phyloP scores from a whole-genome alignment of 2,113 vertebrate genomes.

The Campylomormyrus tamandua region DNA sequence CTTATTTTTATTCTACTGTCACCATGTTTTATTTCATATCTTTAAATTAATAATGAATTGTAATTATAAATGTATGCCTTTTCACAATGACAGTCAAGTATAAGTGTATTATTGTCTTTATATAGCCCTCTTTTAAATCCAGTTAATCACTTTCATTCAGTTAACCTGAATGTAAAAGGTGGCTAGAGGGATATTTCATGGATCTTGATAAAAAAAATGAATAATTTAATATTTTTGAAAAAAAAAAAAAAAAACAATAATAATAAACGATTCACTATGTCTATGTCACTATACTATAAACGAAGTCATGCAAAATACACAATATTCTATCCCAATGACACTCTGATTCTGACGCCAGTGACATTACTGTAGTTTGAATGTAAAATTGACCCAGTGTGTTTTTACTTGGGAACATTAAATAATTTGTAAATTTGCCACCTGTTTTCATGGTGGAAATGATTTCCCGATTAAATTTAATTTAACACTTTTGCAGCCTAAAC shows the following conservation, averaged over 20 bases:
- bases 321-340: neutral
- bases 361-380: neutral
- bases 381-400: neutral
- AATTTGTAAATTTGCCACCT: neutral
- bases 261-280: neutral
- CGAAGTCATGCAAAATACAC: neutral
- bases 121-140: neutral
- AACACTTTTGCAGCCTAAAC: neutral
- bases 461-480: neutral
- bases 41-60: neutral
- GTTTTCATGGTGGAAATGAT: neutral
- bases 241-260: too few relatives aligned
- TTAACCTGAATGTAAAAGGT: neutral
- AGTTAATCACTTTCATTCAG: neutral
- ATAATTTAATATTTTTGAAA: too few relatives aligned
- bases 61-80: neutral
- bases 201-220: neutral
- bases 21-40: neutral
- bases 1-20: slow-evolving; percentile 8
- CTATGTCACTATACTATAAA: neutral
- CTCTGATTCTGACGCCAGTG: neutral
- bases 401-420: neutral
- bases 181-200: neutral
- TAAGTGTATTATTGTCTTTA: neutral
- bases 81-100: neutral